These are phyloP conservation scores for Drosophila cracens DNA, from an alignment of 2,888 invertebrate species.

Conservation along the genomic window DNA sequence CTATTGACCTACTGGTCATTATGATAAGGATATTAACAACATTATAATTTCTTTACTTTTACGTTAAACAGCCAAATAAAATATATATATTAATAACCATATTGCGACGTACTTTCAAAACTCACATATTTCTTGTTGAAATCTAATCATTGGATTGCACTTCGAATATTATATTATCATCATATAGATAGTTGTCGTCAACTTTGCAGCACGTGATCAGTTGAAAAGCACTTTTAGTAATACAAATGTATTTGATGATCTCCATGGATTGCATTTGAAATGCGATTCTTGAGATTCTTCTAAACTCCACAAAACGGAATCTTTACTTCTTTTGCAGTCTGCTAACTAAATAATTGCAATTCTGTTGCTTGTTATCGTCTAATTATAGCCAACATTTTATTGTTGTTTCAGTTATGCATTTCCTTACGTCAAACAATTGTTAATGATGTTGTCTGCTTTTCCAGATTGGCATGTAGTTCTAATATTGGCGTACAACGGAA, in stretches of 20 bases:
- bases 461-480: conserved; percentile 2
- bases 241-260: not conserved
- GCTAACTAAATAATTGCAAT: not conserved
- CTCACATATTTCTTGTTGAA: conserved; percentile 13
- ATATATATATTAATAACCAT: conserved; percentile 11
- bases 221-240: not conserved
- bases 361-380: conserved; percentile 26
- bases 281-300: conserved; percentile 3
- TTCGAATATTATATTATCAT: conserved; percentile 4
- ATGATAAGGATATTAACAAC: conserved; percentile 29
- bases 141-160: conserved; percentile 45
- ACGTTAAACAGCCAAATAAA: conserved; percentile 24
- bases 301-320: conserved; percentile 2
- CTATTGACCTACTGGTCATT: conserved; percentile 34
- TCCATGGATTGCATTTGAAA: not conserved
- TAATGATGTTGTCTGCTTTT: not conserved
- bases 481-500: conserved; percentile 23
- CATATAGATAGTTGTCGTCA: conserved; percentile 6
- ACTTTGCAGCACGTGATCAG: conserved; percentile 16
- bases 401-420: not conserved
- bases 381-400: conserved; percentile 25
- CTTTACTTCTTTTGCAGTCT: conserved; percentile 18
- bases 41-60: conserved; percentile 43
- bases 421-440: conserved; percentile 5
- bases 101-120: conserved; percentile 45